Conservation (phyloP, 1,140 invertebrate species). For the Lethrus apterus region DNA sequence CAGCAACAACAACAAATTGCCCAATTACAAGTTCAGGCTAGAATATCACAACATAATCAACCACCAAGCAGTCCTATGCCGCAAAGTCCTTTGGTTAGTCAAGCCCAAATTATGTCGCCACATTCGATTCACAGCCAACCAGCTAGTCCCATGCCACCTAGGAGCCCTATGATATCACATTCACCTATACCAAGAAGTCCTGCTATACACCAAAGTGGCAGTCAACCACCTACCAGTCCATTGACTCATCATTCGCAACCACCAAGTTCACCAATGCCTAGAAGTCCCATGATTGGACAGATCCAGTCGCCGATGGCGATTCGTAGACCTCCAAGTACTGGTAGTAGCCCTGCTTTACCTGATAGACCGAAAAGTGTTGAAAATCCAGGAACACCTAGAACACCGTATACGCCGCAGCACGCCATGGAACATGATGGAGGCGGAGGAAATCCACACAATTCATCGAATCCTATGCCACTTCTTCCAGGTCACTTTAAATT, state of each 20-base stretch:
- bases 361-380: slow-evolving; percentile 52
- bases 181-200: slow-evolving; percentile 61
- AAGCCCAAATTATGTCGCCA: slow-evolving; percentile 46
- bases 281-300: slow-evolving; percentile 43
- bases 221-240: slow-evolving; percentile 45
- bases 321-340: slow-evolving; percentile 45
- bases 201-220: slow-evolving; percentile 47
- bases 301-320: slow-evolving; percentile 49
- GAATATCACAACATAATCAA: slow-evolving; percentile 42
- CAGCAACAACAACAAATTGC: slow-evolving; percentile 47
- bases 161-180: slow-evolving; percentile 36
- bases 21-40: slow-evolving; percentile 39
- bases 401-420: slow-evolving; percentile 32
- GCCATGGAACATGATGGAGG: slow-evolving; percentile 24
- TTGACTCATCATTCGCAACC: slow-evolving; percentile 48
- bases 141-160: slow-evolving; percentile 43
- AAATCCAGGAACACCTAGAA: slow-evolving; percentile 49
- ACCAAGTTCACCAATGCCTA: slow-evolving; percentile 48
- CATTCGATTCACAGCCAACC: slow-evolving; percentile 50
- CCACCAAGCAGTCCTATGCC: slow-evolving; percentile 49
- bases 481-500: too few relatives aligned
- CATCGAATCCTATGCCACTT: slow-evolving; percentile 17
- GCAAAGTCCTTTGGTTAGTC: slow-evolving; percentile 38
- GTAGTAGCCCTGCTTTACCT: slow-evolving; percentile 49
- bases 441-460: slow-evolving; percentile 19